Conservation (phyloP, 1,140 invertebrate species). For the Danaus plexippus region DNA sequence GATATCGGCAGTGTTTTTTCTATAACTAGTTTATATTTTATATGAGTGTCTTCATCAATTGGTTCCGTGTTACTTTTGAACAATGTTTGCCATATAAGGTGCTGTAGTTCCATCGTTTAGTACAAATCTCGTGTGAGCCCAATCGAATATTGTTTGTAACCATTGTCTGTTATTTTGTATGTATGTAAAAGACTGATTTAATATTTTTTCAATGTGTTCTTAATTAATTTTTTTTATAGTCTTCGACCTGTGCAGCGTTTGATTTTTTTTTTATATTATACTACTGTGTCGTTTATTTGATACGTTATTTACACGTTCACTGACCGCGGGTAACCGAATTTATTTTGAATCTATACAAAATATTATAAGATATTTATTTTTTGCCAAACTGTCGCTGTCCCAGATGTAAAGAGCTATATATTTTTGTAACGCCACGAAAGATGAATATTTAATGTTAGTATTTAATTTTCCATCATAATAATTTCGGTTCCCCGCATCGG, state of each 20-base stretch:
- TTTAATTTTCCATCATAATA: constrained; percentile 15
- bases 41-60: neutral
- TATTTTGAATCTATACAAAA: constrained; percentile 13
- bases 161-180: constrained; percentile 27
- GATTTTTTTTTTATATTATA: constrained; percentile 7
- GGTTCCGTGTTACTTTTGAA: neutral
- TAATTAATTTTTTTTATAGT: constrained; percentile 28
- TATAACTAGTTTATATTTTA: too few species aligned
- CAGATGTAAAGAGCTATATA: constrained; percentile 4
- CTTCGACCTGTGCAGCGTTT: constrained; percentile 12
- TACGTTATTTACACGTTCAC: constrained; percentile 12
- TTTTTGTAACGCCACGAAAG: constrained; percentile 20
- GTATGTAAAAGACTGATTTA: constrained; percentile 50
- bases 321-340: constrained; percentile 13
- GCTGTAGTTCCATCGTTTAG: constrained; percentile 41
- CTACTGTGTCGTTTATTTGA: constrained; percentile 16
- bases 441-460: constrained; percentile 12
- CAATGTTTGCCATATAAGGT: constrained; percentile 32
- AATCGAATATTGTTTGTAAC: constrained; percentile 16
- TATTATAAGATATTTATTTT: constrained; percentile 8
- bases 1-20: too few species aligned
- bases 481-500: constrained; percentile 16
- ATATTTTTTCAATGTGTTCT: constrained; percentile 40
- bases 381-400: constrained; percentile 2
- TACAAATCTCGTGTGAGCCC: constrained; percentile 25